Conservation (phyloP, 2,113 vertebrate genomes). For the Puffinus mauretanicus region DNA sequence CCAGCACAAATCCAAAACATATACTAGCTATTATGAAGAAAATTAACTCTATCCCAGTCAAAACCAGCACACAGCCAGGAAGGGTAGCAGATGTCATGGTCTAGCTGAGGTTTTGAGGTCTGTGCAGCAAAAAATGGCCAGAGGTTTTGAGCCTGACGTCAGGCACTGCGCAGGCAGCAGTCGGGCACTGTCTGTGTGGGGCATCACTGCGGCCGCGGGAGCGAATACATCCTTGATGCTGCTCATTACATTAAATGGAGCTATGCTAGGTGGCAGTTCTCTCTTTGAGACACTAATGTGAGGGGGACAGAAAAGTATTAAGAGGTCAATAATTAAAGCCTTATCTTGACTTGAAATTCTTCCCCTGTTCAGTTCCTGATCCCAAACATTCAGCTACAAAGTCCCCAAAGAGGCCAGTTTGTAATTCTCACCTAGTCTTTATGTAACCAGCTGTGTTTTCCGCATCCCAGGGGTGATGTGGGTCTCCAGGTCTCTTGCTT, state of each 20-base stretch:
- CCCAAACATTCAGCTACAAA: not conserved
- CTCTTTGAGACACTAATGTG: not conserved
- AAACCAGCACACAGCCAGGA: not conserved
- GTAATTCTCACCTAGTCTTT: not conserved
- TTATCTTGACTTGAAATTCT: not conserved
- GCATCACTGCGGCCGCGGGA: not conserved
- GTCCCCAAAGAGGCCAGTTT: not conserved
- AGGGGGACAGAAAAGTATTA: not conserved
- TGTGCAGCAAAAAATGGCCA: not conserved
- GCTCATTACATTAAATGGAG: not conserved
- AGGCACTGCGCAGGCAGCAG: too few relatives aligned
- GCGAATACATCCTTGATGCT: not conserved
- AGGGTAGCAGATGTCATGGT: not conserved
- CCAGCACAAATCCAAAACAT: too few relatives aligned
- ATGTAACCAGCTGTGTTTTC: not conserved
- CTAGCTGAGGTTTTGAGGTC: not conserved
- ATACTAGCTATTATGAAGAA: too few relatives aligned
- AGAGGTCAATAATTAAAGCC: not conserved
- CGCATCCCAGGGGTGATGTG: not conserved
- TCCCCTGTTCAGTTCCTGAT: not conserved
- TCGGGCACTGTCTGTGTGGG: fast-evolving
- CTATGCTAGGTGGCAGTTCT: not conserved
- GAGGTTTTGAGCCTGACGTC: not conserved
- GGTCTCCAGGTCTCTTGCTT: not conserved
- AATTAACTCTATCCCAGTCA: too few relatives aligned